Base-by-base conservation (phyloP, 2,888 invertebrate species). In the Drosophila kokeensis region DNA sequence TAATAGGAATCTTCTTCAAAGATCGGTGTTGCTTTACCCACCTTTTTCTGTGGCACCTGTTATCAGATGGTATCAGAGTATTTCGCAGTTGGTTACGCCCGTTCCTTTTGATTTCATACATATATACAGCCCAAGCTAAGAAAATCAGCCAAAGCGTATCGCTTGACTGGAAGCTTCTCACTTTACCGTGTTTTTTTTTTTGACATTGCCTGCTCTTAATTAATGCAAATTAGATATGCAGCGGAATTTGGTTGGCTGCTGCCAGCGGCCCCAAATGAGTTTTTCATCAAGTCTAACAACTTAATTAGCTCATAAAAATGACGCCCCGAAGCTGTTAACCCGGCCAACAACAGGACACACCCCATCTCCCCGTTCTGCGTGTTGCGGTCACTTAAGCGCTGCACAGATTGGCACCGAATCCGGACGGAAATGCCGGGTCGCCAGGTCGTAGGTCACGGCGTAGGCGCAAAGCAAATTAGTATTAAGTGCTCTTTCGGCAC, bases 391-490 rank as follows among this genome's bases (percentile, higher is more conserved):
- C 89, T 87, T 87, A 89, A 90, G 76, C 84, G 89, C 89, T 69
- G 80, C 87, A 90, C 87, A 86, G 86, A 86, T 90, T 90, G 89
- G 73, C 73, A 61, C 58, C 62, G 68, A 76, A 63, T 82, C 83
- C 77, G 69, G 67, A 38, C 66, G 83, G 83, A 89, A 87, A 76
- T 70, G 76, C 55, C 49, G 59, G 73, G 62, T 42, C 60, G 69
- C 59, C 89, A 82, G 81, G 85, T 88, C 85, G 89, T 86, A 86
- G 85, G 90, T 88, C 86, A 89, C 82, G 79, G 73, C 76, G 82
- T 87, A 87, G 87, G 87, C 87, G 89, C 87, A 87, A 90, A 87
- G 90, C 87, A 90, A 87, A 87, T 87, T 87, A 87, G 87, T 90
- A 87, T 87, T 89, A 87, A 87, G 87, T 87, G 90, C 90, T 90